Evolutionary conservation across 2,888 invertebrate genomes (phyloP).

Genomic region (Heliothis peltigera): DNA sequence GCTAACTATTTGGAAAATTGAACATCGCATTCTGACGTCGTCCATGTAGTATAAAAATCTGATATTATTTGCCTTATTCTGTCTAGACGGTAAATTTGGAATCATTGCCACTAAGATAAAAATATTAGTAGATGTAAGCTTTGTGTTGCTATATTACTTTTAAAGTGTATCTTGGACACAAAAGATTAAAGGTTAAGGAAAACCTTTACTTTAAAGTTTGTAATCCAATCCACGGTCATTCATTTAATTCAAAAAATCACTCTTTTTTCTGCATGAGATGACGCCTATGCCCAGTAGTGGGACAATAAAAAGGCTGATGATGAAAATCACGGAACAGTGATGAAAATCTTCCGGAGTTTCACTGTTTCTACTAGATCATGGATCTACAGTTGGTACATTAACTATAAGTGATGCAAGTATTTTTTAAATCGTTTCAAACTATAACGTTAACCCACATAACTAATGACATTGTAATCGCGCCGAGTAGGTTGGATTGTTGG

Average conservation of each 20-base stretch:
- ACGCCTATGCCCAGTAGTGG: too few species aligned
- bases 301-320: too few species aligned
- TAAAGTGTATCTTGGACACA: neutral
- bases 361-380: neutral
- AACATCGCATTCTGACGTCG: slow-evolving; percentile 12
- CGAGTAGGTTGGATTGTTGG: slow-evolving; percentile 38
- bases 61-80: slow-evolving; percentile 7
- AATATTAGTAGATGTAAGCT: slow-evolving; percentile 18
- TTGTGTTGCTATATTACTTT: too few species aligned
- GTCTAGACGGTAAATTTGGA: slow-evolving; percentile 33
- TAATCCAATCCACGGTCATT: too few species aligned
- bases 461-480: slow-evolving; percentile 53
- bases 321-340: too few species aligned
- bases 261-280: too few species aligned
- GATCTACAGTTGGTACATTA: neutral
- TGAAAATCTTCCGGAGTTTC: neutral
- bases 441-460: slow-evolving; percentile 49
- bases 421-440: slow-evolving; percentile 44
- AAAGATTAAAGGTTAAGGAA: too few species aligned
- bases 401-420: slow-evolving; percentile 30
- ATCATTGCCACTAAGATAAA: neutral
- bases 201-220: too few species aligned
- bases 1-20: slow-evolving; percentile 19
- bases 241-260: too few species aligned
- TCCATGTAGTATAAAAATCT: slow-evolving; percentile 10